A percentile compares a stretch with the other conserved stretches of the same genome.
Conservation (phyloP, 2,797 vertebrate species). For the Lacerta bilineata region DNA sequence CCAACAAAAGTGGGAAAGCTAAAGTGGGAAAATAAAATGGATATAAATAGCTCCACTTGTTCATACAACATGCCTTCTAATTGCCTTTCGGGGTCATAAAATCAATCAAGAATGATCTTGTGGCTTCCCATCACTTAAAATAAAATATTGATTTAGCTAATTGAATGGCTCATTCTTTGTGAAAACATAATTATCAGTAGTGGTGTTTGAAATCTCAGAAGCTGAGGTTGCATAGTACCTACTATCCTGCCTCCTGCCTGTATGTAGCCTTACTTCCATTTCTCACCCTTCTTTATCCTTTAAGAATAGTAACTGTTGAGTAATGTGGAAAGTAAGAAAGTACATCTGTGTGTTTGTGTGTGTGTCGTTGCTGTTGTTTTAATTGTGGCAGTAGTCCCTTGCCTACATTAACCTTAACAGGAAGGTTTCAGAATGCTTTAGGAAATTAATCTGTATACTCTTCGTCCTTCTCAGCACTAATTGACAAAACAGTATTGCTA, state of each 20-base stretch:
- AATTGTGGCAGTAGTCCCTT: conserved; percentile 37
- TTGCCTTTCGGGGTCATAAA: conserved; percentile 69
- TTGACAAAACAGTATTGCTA: background rate
- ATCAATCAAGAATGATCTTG: conserved; percentile 73
- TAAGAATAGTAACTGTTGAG: conserved; percentile 64
- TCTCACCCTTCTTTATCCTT: conserved; percentile 56
- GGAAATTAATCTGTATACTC: conserved; percentile 47
- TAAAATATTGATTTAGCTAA: conserved; percentile 71
- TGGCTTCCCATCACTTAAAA: conserved; percentile 67
- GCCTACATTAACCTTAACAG: conserved; percentile 65
- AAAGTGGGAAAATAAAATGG: conserved; percentile 56
- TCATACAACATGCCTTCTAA: conserved; percentile 68
- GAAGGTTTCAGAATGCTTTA: conserved; percentile 45
- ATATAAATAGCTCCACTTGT: conserved; percentile 69
- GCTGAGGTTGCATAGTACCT: conserved; percentile 28
- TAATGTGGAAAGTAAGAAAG: conserved; percentile 49
- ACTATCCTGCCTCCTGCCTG: background rate
- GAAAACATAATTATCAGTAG: conserved; percentile 52
- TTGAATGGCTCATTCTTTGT: conserved; percentile 55
- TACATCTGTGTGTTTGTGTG: background rate
- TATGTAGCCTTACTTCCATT: conserved; percentile 53
- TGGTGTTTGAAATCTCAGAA: conserved; percentile 37
- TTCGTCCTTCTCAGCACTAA: conserved; percentile 29
- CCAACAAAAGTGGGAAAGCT: no score
- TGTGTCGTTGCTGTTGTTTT: conserved; percentile 6